Evolutionary conservation across 2,888 invertebrate species (phyloP).

Genomic region (Sinotaia quadrata): DNA sequence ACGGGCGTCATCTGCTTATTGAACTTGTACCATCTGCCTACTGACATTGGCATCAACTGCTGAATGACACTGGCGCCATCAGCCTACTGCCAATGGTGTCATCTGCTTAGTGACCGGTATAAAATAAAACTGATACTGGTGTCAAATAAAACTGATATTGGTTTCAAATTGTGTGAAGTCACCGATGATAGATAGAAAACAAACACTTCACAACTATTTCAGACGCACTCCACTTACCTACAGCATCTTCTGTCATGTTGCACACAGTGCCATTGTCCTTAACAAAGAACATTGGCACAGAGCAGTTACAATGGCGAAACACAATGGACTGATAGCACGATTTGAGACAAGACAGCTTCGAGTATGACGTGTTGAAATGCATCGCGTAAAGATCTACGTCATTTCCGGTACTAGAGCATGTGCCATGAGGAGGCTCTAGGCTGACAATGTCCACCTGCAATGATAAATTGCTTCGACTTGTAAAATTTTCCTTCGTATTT

Average conservation of each 20-base stretch:
- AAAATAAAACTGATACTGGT: no score
- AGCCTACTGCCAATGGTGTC: no score
- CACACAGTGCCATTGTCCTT: slow-evolving; percentile 42
- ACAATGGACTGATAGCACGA: slow-evolving; percentile 68
- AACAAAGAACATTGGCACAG: slow-evolving; percentile 46
- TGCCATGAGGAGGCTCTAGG: slow-evolving; percentile 66
- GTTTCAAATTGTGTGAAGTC: no score
- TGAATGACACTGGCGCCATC: no score
- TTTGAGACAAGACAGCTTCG: slow-evolving; percentile 70
- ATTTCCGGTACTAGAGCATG: slow-evolving; percentile 51
- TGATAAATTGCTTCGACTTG: no score
- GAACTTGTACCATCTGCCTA: no score
- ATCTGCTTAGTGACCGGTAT: no score
- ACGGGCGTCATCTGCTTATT: no score
- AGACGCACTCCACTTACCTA: slow-evolving; percentile 33
- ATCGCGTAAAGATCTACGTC: slow-evolving; percentile 44
- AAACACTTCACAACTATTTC: not conserved
- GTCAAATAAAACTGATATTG: no score
- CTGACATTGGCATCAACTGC: no score
- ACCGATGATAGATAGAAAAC: not conserved
- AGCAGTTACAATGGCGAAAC: slow-evolving; percentile 64
- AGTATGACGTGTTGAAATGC: slow-evolving; percentile 48
- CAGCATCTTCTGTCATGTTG: slow-evolving; percentile 34
- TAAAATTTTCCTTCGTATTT: no score
- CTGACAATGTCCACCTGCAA: slow-evolving; percentile 57